A percentile compares a stretch with the other conserved stretches of the same genome.
Evolutionary conservation across 2,797 vertebrate genomes (phyloP).

Genomic region (Picus viridis): DNA sequence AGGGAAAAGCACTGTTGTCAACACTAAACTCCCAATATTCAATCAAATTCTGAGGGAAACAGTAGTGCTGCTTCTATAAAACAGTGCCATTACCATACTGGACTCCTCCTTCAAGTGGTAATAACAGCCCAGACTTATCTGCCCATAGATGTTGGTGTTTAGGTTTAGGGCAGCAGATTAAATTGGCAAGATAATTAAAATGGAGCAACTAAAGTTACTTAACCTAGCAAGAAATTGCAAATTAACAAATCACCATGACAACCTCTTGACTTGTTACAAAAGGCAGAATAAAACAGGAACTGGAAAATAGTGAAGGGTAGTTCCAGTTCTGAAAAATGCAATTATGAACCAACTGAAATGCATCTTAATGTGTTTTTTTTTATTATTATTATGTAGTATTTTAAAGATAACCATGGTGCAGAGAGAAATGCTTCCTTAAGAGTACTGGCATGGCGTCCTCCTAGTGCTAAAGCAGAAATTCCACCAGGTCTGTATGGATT

Average conservation of each 20-base stretch:
- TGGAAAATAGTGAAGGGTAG: neutral
- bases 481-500: constrained; percentile 75
- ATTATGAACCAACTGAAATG: neutral
- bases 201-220: neutral
- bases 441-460: constrained; percentile 65
- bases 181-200: neutral
- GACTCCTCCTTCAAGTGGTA: neutral
- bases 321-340: neutral
- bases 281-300: neutral
- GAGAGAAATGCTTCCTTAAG: constrained; percentile 1
- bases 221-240: neutral
- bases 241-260: neutral
- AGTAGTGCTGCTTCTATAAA: neutral
- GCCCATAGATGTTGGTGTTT: neutral
- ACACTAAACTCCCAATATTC: neutral
- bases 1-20: neutral
- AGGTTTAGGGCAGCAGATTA: neutral
- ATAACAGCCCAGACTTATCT: neutral
- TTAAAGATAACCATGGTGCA: constrained; percentile 44
- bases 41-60: neutral
- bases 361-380: neutral
- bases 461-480: constrained; percentile 65
- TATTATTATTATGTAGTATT: constrained; percentile 35
- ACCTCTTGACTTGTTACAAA: neutral
- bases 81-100: neutral